These are phyloP conservation scores for Anguilla anguilla DNA, from an alignment of 2,797 vertebrate species.

Conservation along the genomic window DNA sequence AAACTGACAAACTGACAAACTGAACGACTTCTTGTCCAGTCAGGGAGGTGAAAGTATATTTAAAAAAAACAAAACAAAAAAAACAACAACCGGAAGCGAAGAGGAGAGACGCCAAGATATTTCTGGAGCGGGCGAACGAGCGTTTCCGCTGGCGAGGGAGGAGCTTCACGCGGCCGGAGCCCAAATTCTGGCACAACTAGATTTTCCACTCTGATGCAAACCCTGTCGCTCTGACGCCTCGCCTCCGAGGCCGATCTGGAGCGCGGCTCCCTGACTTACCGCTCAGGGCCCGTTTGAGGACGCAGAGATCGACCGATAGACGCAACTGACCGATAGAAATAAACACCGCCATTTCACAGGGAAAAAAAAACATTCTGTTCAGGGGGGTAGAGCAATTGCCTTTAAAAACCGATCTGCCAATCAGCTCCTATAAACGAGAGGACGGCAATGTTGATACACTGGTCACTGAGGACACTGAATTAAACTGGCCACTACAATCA, in stretches of 20 bases:
- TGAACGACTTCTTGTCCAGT: neutral
- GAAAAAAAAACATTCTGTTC: neutral
- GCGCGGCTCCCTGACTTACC: neutral
- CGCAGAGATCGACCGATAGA: neutral
- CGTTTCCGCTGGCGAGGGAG: neutral
- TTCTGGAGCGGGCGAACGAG: neutral
- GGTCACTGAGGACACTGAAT: neutral
- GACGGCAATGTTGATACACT: neutral
- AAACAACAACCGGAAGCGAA: neutral
- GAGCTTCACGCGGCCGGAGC: neutral
- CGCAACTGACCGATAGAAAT: neutral
- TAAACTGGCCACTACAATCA: too few species aligned
- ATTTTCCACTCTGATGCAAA: constrained; percentile 10
- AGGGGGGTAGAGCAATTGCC: neutral
- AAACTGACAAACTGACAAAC: neutral
- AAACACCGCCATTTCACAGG: neutral
- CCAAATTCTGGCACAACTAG: constrained; percentile 1
- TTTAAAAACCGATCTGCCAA: neutral
- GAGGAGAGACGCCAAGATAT: neutral
- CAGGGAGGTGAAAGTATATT: neutral
- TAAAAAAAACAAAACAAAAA: too few species aligned
- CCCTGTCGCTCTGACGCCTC: neutral
- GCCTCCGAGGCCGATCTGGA: neutral
- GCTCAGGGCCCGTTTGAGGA: neutral
- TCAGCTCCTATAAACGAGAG: neutral